phyloP scores from a whole-genome alignment of 2,888 invertebrate genomes.

The Eurytoma californica region DNA sequence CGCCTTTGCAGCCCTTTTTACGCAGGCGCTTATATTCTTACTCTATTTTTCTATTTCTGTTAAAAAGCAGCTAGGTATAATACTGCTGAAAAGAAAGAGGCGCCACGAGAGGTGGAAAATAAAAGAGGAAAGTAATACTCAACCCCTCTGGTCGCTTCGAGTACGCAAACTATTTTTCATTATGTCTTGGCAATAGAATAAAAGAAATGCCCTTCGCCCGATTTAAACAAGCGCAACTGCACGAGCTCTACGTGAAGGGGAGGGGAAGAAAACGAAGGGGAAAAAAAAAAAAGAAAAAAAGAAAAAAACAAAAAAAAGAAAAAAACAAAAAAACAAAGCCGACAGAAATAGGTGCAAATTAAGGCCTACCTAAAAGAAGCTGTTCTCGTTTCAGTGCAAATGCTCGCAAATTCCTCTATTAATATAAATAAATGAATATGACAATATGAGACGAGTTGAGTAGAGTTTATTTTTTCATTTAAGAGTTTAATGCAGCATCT shows the following conservation, averaged over 20 bases:
- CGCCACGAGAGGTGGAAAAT: not conserved
- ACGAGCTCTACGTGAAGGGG: conserved; percentile 53
- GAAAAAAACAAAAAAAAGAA: not conserved
- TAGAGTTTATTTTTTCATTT: too few relatives aligned
- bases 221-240: not conserved
- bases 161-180: conserved; percentile 67
- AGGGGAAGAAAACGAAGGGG: conserved; percentile 24
- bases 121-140: conserved; percentile 24
- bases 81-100: conserved; percentile 10
- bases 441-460: too few relatives aligned
- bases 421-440: too few relatives aligned
- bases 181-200: conserved; percentile 70
- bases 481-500: not conserved
- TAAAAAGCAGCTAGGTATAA: too few relatives aligned
- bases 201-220: conserved; percentile 68
- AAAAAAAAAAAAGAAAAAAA: not conserved
- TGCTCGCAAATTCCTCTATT: too few relatives aligned
- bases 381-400: too few relatives aligned
- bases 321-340: not conserved
- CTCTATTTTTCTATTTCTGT: too few relatives aligned
- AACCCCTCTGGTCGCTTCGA: conserved; percentile 43
- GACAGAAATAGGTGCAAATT: conserved; percentile 37
- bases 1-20: too few relatives aligned
- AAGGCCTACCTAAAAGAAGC: too few relatives aligned
- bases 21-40: too few relatives aligned